A percentile compares a stretch with the other conserved stretches of the same genome.
These are phyloP conservation scores for Scaptomyza polygonia DNA, from an alignment of 2,888 invertebrate genomes.

Conservation along the genomic window DNA sequence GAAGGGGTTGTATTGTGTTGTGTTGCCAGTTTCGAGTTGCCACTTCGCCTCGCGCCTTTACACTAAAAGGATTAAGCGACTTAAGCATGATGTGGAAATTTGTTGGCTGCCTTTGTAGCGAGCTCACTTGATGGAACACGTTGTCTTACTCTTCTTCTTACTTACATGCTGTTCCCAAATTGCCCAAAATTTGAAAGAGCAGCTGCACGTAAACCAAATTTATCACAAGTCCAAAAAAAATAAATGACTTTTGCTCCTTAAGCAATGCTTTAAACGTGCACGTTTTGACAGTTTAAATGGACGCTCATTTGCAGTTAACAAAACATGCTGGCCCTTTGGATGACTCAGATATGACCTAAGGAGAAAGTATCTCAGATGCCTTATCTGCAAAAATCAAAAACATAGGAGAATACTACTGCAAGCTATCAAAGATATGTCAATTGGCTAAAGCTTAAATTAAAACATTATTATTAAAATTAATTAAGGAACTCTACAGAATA, in stretches of 20 bases:
- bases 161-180: constrained; percentile 47
- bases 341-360: no score
- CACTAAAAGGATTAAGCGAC: constrained; percentile 78
- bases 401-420: neutral
- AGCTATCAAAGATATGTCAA: neutral
- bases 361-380: neutral
- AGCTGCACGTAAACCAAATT: constrained; percentile 69
- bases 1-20: constrained; percentile 37
- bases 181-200: constrained; percentile 45
- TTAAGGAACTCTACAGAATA: no score
- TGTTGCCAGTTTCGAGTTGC: constrained; percentile 51
- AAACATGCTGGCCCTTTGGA: constrained; percentile 47
- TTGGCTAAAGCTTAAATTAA: neutral
- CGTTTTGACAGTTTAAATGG: constrained; percentile 48
- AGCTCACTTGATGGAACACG: constrained; percentile 36
- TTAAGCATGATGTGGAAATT: constrained; percentile 75
- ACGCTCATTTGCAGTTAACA: constrained; percentile 22
- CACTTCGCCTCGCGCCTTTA: constrained; percentile 66
- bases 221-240: constrained; percentile 43
- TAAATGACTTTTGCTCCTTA: constrained; percentile 37
- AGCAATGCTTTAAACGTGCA: constrained; percentile 44
- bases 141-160: constrained; percentile 23
- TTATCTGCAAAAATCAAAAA: neutral
- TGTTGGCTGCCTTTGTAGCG: constrained; percentile 62
- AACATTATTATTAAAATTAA: no score